Evolutionary conservation across 2,888 invertebrate genomes (phyloP), one percentile per base, ranked within the genome.

Genomic region (Dasysyrphus tricinctus): DNA sequence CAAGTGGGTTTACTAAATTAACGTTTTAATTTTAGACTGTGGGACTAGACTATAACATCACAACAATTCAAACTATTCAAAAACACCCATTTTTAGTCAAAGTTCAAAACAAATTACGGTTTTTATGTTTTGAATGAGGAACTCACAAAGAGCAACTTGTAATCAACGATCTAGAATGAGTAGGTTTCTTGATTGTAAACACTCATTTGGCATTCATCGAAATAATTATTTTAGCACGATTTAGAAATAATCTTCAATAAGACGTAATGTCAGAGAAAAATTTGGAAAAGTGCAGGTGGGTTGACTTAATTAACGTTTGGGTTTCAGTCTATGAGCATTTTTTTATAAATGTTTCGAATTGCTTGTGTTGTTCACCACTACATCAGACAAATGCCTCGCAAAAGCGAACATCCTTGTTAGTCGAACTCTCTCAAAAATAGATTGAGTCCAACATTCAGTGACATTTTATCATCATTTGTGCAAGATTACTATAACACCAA

Each of bases 351-450:
- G 24, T 2, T 24, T 24, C 24, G 24, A 24, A 24, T 24, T 24
- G 1, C 3, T 39, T 39, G 12, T 12, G 32, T n/a, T 32, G 32
- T 16, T 37, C 5, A 34, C 34, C 34, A 57, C 4, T 42, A 81
- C 74, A 86, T 88, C 88, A 88, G 86, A 86, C 86, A 88, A 86
- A 86, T 86, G 88, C 86, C 88, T 86, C 86, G 86, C 76, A 76
- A 83, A 75, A 80, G 86, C 82, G 82, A 79, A 80, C 80, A 88
- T 88, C 88, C 65, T 80, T 59, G 57, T 56, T 47, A 82, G 85
- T 73, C 73, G 42, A 19, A 73, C 39, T 44, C 24, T 84, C 80
- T 76, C 88, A 85, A 84, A 81, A 88, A 85, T 85, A 88, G 81
- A 81, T 80, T 24, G 59, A 61, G 65, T 54, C 29, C 54, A 84